Percentiles rank a stretch among this genome's conserved stretches.
These are phyloP conservation scores for Aleiodes leptofemur DNA, from an alignment of 2,888 invertebrate genomes.

Conservation along the genomic window DNA sequence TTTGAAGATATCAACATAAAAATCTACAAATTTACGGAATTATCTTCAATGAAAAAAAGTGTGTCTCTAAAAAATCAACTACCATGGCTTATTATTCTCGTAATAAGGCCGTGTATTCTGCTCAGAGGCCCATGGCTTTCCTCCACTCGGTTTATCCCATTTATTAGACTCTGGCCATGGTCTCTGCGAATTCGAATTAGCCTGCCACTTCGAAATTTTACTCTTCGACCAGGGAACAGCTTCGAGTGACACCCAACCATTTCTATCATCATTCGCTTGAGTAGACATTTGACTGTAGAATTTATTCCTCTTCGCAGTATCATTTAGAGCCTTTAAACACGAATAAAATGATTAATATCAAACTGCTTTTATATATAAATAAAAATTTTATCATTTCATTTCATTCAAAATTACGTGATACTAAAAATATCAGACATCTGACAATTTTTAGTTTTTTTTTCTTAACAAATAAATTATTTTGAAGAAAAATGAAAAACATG, in stretches of 20 bases:
- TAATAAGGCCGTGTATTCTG: constrained; percentile 62
- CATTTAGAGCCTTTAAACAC: constrained; percentile 57
- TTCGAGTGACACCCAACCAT: constrained; percentile 87
- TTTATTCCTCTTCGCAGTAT: constrained; percentile 70
- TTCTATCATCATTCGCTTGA: constrained; percentile 82
- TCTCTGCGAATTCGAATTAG: constrained; percentile 75
- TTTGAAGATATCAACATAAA: too few species aligned
- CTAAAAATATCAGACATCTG: too few species aligned
- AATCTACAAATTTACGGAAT: neutral
- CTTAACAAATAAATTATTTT: too few species aligned
- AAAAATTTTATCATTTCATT: too few species aligned
- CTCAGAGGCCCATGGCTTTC: constrained; percentile 69
- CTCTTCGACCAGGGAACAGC: constrained; percentile 88
- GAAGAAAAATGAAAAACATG: too few species aligned
- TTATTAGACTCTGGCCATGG: constrained; percentile 71
- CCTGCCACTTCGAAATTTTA: constrained; percentile 88
- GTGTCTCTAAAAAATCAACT: constrained; percentile 22
- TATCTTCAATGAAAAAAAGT: neutral
- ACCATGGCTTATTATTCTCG: constrained; percentile 67
- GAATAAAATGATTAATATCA: constrained; percentile 10
- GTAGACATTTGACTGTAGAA: constrained; percentile 67
- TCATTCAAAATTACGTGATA: too few species aligned
- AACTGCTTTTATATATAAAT: neutral
- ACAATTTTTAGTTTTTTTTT: too few species aligned
- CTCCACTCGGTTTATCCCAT: constrained; percentile 68